Percentiles rank a stretch among this genome's conserved stretches.
Evolutionary conservation across 2,888 invertebrate species (phyloP).

Genomic region (Amphimallon solstitiale): DNA sequence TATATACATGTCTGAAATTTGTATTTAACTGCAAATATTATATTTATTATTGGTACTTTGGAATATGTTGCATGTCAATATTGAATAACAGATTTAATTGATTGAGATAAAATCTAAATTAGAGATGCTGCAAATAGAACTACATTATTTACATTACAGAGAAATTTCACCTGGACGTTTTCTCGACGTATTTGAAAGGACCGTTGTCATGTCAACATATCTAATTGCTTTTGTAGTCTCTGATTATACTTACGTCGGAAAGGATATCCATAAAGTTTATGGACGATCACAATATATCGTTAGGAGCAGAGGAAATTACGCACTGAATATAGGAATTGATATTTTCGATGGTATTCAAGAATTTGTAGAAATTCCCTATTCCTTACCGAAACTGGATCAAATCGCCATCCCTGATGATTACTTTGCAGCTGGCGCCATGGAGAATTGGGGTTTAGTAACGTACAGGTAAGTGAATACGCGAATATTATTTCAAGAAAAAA

Average conservation of each 20-base stretch:
- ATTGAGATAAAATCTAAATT: too few species aligned
- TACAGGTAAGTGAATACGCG: constrained; percentile 66
- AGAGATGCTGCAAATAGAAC: too few species aligned
- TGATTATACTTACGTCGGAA: constrained; percentile 59
- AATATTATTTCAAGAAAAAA: too few species aligned
- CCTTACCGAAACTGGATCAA: constrained; percentile 75
- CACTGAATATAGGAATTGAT: constrained; percentile 61
- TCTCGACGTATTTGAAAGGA: constrained; percentile 4
- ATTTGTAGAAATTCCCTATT: constrained; percentile 68
- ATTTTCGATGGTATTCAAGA: constrained; percentile 65
- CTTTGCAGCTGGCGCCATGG: constrained; percentile 89
- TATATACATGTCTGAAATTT: too few species aligned
- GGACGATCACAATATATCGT: constrained; percentile 50
- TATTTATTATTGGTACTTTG: too few species aligned
- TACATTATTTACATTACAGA: neutral
- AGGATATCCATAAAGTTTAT: constrained; percentile 50
- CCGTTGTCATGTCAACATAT: constrained; percentile 76
- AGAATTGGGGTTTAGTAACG: constrained; percentile 92
- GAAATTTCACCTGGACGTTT: constrained; percentile 4
- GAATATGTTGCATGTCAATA: too few species aligned
- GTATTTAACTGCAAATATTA: too few species aligned
- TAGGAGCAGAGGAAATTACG: constrained; percentile 58
- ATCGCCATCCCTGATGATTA: constrained; percentile 79
- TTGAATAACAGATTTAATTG: too few species aligned
- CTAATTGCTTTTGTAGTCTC: constrained; percentile 81